Evolutionary conservation across 2,888 invertebrate genomes (phyloP).

Genomic region (Sesia bembeciformis): DNA sequence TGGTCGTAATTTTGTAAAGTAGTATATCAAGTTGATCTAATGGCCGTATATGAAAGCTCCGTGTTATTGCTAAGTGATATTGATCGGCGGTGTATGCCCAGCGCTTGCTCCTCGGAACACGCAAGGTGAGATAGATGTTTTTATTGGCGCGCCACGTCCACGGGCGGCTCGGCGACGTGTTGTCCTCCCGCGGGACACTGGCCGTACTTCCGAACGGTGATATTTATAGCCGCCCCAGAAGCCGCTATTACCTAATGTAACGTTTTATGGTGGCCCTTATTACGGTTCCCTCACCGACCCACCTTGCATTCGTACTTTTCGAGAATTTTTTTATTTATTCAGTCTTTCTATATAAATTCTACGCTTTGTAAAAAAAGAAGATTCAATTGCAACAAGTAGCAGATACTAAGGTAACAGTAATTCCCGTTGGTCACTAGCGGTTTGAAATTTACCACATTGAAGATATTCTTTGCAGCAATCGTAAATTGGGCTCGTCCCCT

Average conservation of each 20-base stretch:
- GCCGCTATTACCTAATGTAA: slow-evolving; percentile 73
- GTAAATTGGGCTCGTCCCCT: slow-evolving; percentile 51
- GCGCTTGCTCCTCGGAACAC: no score
- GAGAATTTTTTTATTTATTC: slow-evolving; percentile 48
- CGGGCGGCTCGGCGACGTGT: slow-evolving; percentile 52
- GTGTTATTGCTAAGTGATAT: no score
- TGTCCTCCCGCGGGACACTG: slow-evolving; percentile 67
- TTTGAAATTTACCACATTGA: slow-evolving; percentile 52
- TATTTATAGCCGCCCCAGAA: slow-evolving; percentile 73
- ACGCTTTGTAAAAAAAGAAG: slow-evolving; percentile 24
- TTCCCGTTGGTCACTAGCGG: slow-evolving; percentile 40
- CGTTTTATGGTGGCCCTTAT: slow-evolving; percentile 73
- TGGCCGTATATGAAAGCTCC: no score
- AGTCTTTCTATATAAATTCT: slow-evolving; percentile 34
- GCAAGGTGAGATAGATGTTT: slow-evolving; percentile 47
- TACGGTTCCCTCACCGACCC: slow-evolving; percentile 56
- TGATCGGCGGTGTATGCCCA: no score
- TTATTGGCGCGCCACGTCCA: slow-evolving; percentile 69
- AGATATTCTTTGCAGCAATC: slow-evolving; percentile 68
- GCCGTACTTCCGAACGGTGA: slow-evolving; percentile 71
- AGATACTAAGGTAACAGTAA: slow-evolving; percentile 12
- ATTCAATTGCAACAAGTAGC: slow-evolving; percentile 8
- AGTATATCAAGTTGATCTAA: no score
- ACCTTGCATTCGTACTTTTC: slow-evolving; percentile 25
- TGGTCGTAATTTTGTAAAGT: no score